These are phyloP conservation scores for Tupaia tana DNA, from an alignment of 2,113 vertebrate species.

Conservation along the genomic window DNA sequence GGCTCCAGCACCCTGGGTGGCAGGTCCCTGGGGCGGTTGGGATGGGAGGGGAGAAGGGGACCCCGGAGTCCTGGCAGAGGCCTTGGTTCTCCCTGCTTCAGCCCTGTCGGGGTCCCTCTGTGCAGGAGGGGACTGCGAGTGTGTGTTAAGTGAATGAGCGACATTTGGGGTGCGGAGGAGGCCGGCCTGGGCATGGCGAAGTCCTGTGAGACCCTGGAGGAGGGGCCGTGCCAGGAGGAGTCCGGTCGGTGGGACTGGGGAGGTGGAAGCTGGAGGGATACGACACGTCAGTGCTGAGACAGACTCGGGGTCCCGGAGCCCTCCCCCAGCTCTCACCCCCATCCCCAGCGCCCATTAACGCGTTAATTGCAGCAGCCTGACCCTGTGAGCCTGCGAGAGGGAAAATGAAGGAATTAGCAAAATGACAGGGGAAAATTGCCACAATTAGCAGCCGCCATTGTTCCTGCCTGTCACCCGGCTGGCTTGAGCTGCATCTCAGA, in stretches of 20 bases:
- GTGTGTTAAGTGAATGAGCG: neutral
- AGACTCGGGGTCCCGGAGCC: neutral
- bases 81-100: neutral
- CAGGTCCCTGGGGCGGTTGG: too few relatives aligned
- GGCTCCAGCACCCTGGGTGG: neutral
- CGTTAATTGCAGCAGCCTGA: constrained; percentile 84
- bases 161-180: neutral
- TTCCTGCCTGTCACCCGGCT: constrained; percentile 83
- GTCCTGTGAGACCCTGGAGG: neutral
- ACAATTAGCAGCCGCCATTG: constrained; percentile 84
- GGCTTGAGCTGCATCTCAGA: constrained; percentile 55
- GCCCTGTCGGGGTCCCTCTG: neutral
- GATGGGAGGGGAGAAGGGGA: neutral
- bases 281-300: neutral
- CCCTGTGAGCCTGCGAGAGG: constrained; percentile 81
- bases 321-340: neutral
- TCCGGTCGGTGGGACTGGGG: neutral
- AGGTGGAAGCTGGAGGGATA: neutral
- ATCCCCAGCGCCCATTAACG: constrained; percentile 71
- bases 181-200: neutral
- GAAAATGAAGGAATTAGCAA: constrained; percentile 86
- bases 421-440: constrained; percentile 86
- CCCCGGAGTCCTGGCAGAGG: too few relatives aligned
- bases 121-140: neutral
- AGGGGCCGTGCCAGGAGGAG: neutral